A percentile compares a stretch with the other conserved stretches of the same genome.
Conservation (phyloP, 2,113 vertebrate genomes). For the Oncorhynchus masou region DNA sequence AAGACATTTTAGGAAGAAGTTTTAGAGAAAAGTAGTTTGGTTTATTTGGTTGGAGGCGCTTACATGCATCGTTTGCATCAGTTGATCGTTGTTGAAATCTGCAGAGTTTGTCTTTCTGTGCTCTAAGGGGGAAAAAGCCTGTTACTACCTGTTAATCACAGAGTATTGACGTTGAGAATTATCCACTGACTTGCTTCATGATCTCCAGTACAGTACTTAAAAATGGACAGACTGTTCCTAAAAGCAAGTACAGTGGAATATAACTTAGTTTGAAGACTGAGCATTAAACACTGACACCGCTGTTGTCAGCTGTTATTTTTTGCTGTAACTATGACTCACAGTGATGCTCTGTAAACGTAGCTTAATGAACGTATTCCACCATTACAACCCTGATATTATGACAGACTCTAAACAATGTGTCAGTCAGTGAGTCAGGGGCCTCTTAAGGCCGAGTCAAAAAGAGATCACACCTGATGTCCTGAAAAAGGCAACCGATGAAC, state of each 20-base stretch:
- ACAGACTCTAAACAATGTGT: neutral
- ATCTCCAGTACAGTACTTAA: neutral
- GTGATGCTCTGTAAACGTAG: neutral
- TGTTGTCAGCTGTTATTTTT: constrained; percentile 37
- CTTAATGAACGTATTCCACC: neutral
- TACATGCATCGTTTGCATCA: neutral
- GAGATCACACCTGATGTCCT: no score
- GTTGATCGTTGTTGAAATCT: neutral
- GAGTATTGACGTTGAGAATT: neutral
- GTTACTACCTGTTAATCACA: neutral
- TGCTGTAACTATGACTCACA: neutral
- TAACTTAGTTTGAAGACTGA: neutral
- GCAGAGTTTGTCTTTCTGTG: neutral
- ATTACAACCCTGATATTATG: neutral
- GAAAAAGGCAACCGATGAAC: no score
- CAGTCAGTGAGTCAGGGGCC: neutral
- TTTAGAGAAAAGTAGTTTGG: neutral
- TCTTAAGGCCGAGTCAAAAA: no score
- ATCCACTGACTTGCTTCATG: neutral
- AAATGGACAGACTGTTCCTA: neutral
- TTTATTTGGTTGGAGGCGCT: neutral
- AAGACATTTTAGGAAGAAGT: neutral
- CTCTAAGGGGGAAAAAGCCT: neutral
- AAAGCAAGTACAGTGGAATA: neutral
- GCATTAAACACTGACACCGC: neutral